Evolutionary conservation across 2,888 invertebrate genomes (phyloP), one percentile per base, ranked within the genome.

Genomic region (Dione vanillae): DNA sequence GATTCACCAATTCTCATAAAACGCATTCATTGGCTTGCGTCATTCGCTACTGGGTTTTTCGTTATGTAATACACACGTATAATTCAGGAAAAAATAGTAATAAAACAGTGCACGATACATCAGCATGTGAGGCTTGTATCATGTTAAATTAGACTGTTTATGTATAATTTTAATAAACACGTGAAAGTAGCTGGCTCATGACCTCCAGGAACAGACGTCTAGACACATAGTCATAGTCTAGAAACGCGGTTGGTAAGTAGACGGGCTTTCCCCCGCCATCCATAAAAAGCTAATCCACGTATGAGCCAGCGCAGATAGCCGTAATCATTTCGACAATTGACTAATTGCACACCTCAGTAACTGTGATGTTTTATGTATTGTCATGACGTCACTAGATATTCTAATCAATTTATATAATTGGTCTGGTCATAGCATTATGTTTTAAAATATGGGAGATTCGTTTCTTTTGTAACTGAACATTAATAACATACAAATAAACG

Each of bases 131-230:
- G 16, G 51, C 45, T 70, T 61, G 67, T 59, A 67, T 72, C 72
- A 72, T 51, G 52, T 37, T 45, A 27, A 61, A 65, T 67, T 54
- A 45, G 70, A 64, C n/a, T 64, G 52, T 70, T 52, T 69, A 71
- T 85, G 81, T 82, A 74, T 75, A 80, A 83, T 84, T 80, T 82
- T 85, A 82, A 83, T 84, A 84, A 84, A 84, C 82, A 85, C 84
- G 89, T 90, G 90, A 91, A 91, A 91, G 90, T 87, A 80, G 79
- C 80, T 83, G 82, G 83, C 86, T 83, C 82, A 83, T 87, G 90
- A 90, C 90, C 90, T 90, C 89, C 91, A 88, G 89, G 86, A 90
- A 83, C 83, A 83, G 85, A 82, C 84, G 91, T 92, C 91, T 92
- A 92, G 92, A 92, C 91, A 86, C 83, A 83, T 85, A 89, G 86